Conservation (phyloP, 2,797 vertebrate genomes). For the Tolypeutes matacus region DNA sequence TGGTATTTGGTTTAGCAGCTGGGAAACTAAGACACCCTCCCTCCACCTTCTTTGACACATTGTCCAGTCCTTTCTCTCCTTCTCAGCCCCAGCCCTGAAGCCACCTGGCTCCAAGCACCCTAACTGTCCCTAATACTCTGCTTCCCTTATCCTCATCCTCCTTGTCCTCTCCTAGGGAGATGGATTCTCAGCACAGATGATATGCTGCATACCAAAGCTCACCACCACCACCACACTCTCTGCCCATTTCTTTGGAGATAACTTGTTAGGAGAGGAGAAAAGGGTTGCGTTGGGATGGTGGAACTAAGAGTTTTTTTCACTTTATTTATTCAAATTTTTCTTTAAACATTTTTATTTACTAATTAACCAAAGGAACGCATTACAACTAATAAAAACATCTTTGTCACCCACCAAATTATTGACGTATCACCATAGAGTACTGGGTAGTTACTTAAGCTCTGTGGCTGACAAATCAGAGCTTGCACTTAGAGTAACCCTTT, state of each 20-base stretch:
- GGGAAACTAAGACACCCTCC: too few species aligned
- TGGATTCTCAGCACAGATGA: accelerated
- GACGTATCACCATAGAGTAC: not conserved
- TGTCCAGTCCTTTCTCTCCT: not conserved
- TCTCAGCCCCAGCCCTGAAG: not conserved
- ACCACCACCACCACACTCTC: not conserved
- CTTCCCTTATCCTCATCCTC: accelerated
- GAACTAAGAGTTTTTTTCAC: not conserved
- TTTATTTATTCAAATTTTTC: too few species aligned
- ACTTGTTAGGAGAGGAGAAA: not conserved
- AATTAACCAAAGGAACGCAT: not conserved
- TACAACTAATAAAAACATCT: not conserved
- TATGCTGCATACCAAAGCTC: not conserved
- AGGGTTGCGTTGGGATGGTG: not conserved
- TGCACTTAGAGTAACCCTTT: not conserved
- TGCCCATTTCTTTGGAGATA: not conserved
- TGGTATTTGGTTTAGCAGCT: too few species aligned
- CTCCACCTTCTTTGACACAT: not conserved
- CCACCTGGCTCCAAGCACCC: not conserved
- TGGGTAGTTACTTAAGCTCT: not conserved
- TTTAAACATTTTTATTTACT: not conserved
- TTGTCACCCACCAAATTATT: not conserved
- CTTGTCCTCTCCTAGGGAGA: too few species aligned
- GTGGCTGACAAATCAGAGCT: not conserved
- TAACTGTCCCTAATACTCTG: not conserved